Evolutionary conservation across 2,113 vertebrate species (phyloP), one percentile per base, ranked within the genome.

Genomic region (Ardeotis arabs): DNA sequence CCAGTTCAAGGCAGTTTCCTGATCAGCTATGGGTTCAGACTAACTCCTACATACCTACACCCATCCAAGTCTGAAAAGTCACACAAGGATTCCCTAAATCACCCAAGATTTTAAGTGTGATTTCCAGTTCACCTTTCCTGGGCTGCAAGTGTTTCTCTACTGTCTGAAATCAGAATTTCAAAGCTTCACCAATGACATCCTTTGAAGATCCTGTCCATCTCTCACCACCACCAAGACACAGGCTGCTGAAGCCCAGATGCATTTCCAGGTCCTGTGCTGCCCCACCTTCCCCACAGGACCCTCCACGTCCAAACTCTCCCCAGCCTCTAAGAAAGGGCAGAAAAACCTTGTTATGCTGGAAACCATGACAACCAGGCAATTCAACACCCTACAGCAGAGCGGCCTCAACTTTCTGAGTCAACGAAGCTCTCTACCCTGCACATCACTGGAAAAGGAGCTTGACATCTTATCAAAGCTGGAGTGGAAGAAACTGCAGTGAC

Each of bases 1-100:
- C 69, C 77, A 59, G 64, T 87, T 92, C 81, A 60, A 93, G 80
- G 89, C 86, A 92, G 80, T 79, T 82, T 84, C 83, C 94, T 60
- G 68, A 86, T 55, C 86, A 89, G 62, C 49, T 47, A 6, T 37
- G 9, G 35, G 27, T 74, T 92, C 84, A 53, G 10, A 41, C 41
- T 35, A 49, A 78, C 56, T 92, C 76, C 27, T 7, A 4, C 4
- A 33, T 31, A 45, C 27, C 75, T 60, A 58, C 24, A 18, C 14
- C 55, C 21, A 37, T 6, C 31, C 59, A 31, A 83, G 49, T 21
- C 63, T 58, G 63, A 69, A 25, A 85, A 94, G 82, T 62, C 72
- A 84, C 28, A 72, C 66, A 67, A 83, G 37, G 53, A 67, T 59
- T 88, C 78, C 41, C 50, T 60, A 44, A 82, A 77, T 47, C 47